These are phyloP conservation scores for Empidonax alnorum DNA, from an alignment of 2,113 vertebrate species.

Conservation along the genomic window DNA sequence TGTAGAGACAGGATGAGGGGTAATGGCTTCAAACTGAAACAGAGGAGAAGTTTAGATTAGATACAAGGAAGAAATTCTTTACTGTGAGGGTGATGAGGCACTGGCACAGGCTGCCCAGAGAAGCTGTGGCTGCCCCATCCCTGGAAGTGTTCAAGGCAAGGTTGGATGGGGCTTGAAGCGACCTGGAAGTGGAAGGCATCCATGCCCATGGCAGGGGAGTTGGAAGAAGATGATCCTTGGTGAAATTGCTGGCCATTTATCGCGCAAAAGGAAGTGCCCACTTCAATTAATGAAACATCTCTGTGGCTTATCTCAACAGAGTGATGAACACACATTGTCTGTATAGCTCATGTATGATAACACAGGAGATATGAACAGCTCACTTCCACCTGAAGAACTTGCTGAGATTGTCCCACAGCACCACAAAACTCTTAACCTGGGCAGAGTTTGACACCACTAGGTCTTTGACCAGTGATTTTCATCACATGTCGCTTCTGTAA, in stretches of 20 bases:
- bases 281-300: background rate
- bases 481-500: background rate
- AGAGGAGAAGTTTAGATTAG: background rate
- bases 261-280: background rate
- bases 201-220: background rate
- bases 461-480: background rate
- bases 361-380: background rate
- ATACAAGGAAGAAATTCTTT: background rate
- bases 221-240: background rate
- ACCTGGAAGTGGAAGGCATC: background rate
- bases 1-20: background rate
- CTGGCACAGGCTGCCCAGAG: background rate
- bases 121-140: background rate
- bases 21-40: background rate
- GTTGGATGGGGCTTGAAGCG: background rate
- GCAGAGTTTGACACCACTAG: background rate
- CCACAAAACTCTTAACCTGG: background rate
- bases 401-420: background rate
- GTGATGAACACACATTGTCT: background rate
- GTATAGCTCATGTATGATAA: background rate
- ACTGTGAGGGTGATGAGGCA: background rate
- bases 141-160: background rate
- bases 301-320: background rate
- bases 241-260: background rate
- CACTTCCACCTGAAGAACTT: accelerated